Percentiles rank a stretch among this genome's conserved stretches.
Evolutionary conservation across 2,113 vertebrate species (phyloP).

Genomic region (Euleptes europaea): DNA sequence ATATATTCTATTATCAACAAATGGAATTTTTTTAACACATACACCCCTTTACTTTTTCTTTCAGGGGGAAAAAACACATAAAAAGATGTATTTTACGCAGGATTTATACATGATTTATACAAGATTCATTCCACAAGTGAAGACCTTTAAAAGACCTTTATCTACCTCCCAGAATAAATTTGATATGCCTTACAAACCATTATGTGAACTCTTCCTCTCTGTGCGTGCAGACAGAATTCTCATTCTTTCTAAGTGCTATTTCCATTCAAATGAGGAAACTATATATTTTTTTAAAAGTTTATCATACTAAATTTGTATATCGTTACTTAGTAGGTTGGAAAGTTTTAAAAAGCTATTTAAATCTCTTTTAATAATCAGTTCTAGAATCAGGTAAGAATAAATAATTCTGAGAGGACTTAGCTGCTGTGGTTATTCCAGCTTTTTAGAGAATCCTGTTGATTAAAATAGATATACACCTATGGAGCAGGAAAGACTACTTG

Average conservation of each 20-base stretch:
- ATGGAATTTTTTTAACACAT: constrained; percentile 63
- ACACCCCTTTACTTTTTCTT: constrained; percentile 42
- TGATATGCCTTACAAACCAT: constrained; percentile 75
- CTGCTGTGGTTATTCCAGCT: constrained; percentile 16
- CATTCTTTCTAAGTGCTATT: constrained; percentile 62
- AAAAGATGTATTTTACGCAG: constrained; percentile 58
- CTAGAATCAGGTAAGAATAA: background rate
- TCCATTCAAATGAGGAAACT: constrained; percentile 67
- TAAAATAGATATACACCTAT: background rate
- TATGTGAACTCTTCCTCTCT: constrained; percentile 66
- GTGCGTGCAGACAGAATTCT: constrained; percentile 66
- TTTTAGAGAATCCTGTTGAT: constrained; percentile 8
- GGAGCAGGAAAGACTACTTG: background rate
- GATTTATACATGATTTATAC: constrained; percentile 74
- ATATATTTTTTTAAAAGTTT: constrained; percentile 52
- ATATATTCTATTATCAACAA: constrained; percentile 53
- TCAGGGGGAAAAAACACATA: constrained; percentile 58
- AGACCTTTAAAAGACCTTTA: constrained; percentile 82
- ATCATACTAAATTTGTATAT: constrained; percentile 68
- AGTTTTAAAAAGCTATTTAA: constrained; percentile 65
- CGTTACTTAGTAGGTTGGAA: constrained; percentile 53
- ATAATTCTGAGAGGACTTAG: background rate
- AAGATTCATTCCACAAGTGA: constrained; percentile 80
- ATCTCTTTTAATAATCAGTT: constrained; percentile 49
- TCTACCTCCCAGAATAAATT: constrained; percentile 75